Evolutionary conservation across 1,140 invertebrate species (phyloP), one percentile per base, ranked within the genome.

Genomic region (Leptinotarsa texana): DNA sequence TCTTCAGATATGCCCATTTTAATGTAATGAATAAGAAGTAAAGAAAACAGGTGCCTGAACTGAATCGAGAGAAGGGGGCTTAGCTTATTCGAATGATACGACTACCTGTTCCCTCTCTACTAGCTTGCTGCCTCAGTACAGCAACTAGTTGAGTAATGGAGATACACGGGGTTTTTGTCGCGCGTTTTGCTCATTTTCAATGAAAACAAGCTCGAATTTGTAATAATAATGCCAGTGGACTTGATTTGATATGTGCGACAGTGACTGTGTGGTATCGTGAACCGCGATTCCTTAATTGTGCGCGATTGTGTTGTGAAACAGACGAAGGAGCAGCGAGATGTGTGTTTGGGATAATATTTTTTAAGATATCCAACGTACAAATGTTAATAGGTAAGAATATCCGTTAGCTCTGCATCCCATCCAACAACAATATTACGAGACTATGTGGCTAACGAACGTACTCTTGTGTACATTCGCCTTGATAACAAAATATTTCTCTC

Each of bases 1-100:
- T 57, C 51, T 57, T 57, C 51, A 18, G 51, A 57, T 57, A 57
- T 57, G 51, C 51, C 51, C 51, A 57, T 57, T 57, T 57, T 57
- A 57, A 57, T 57, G 51, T 57, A 57, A 57, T 57, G 51, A 57
- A 57, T 57, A 57, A 57, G 51, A 57, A 57, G 51, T 57, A n/a
- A 57, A 57, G 51, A 57, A 57, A 18, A 57, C 51, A 57, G 51
- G 51, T 57, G 51, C 51, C 51, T 57, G 51, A 57, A 57, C 51
- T 57, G 51, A 57, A 57, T 57, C 51, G 51, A 57, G 51, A 57
- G 51, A 57, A 57, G 51, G 51, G 51, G 51, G 51, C 51, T 57
- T 57, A 57, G 51, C 51, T 57, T 57, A 57, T 57, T 17, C 51
- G 51, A 57, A 57, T 57, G 51, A 57, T 57, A 57, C 51, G 51